Conservation (phyloP, 2,797 vertebrate genomes). For the Lepidocolaptes lacrymiger region DNA sequence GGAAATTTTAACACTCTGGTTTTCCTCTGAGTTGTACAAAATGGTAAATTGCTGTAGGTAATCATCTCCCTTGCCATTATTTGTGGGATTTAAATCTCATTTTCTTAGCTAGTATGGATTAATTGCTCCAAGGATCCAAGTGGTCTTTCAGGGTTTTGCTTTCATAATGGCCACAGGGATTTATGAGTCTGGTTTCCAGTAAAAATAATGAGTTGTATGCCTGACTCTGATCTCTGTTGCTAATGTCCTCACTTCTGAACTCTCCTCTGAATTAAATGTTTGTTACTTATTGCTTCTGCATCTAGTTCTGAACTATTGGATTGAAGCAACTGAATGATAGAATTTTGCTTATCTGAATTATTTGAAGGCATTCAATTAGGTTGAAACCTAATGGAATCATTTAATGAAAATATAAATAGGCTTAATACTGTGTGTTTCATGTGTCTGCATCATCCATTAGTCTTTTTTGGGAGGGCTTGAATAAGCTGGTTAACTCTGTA, state of each 20-base stretch:
- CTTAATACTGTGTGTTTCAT: not conserved
- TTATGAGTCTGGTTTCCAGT: constrained; percentile 32
- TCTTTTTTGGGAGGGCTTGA: not conserved
- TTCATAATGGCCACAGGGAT: constrained; percentile 17
- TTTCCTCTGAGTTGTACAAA: not conserved
- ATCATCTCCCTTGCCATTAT: not conserved
- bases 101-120: constrained; percentile 68
- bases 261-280: constrained; percentile 3
- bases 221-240: not conserved
- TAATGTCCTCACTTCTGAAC: not conserved
- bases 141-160: not conserved
- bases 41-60: not conserved
- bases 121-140: constrained; percentile 61
- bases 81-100: not conserved
- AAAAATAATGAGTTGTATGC: constrained; percentile 17
- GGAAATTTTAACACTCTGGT: not conserved
- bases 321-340: not conserved
- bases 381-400: constrained; percentile 1
- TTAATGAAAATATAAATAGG: constrained; percentile 48
- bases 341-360: constrained; percentile 37
- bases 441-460: not conserved
- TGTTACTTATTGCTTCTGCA: not conserved
- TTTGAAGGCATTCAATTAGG: constrained; percentile 59
- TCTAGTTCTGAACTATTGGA: not conserved
- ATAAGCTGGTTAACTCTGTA: not conserved